These are phyloP conservation scores for Acrossocheilus fasciatus DNA, from an alignment of 2,797 vertebrate genomes.

Conservation along the genomic window DNA sequence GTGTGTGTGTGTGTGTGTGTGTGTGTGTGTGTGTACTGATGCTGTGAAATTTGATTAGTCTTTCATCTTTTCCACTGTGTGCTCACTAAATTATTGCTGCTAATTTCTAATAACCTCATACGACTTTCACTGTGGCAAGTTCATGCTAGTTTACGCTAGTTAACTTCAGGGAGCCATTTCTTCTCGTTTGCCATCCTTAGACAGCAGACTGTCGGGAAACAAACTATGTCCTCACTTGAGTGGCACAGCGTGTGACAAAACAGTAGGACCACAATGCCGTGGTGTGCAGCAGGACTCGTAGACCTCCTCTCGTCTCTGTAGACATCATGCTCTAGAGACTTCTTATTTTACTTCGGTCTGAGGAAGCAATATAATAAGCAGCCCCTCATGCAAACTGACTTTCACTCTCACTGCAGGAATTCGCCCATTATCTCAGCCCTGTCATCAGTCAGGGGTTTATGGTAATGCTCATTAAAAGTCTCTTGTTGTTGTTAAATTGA, in stretches of 20 bases:
- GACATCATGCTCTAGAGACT: slow-evolving; percentile 11
- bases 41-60: slow-evolving; percentile 35
- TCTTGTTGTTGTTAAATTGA: slow-evolving; percentile 37
- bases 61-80: slow-evolving; percentile 30
- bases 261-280: slow-evolving; percentile 23
- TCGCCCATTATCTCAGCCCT: slow-evolving; percentile 18
- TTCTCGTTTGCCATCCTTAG: slow-evolving; percentile 1
- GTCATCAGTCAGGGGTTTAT: slow-evolving; percentile 34
- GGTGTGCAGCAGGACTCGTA: slow-evolving; percentile 4
- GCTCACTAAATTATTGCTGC: not conserved
- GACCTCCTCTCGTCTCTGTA: slow-evolving; percentile 6
- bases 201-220: slow-evolving; percentile 19
- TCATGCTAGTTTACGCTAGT: not conserved
- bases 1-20: slow-evolving; percentile 23
- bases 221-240: slow-evolving; percentile 20
- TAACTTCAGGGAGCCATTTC: not conserved
- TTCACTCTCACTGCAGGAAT: slow-evolving; percentile 21
- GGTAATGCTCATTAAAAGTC: slow-evolving; percentile 32
- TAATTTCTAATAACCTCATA: slow-evolving; percentile 40
- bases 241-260: slow-evolving; percentile 26
- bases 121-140: not conserved
- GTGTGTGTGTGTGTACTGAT: slow-evolving; percentile 21
- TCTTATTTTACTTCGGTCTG: slow-evolving; percentile 2
- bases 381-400: slow-evolving; percentile 9
- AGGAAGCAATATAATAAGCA: slow-evolving; percentile 53